Evolutionary conservation across 1,140 invertebrate species (phyloP).

Genomic region (Trypoxylus dichotomus): DNA sequence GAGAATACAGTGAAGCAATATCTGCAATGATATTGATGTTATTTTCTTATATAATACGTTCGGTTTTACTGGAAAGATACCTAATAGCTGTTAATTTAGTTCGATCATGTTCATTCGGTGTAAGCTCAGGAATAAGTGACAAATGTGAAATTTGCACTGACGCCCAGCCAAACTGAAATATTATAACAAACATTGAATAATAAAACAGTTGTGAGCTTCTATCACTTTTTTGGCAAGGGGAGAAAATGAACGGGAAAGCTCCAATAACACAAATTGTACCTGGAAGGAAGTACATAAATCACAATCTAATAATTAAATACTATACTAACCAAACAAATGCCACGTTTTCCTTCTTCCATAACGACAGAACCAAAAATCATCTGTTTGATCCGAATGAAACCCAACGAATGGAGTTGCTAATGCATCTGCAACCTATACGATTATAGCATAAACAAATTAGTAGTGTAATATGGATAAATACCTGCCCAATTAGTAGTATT

Average conservation of each 20-base stretch:
- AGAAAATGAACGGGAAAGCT: constrained; percentile 91
- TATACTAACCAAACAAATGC: constrained; percentile 81
- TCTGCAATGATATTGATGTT: constrained; percentile 46
- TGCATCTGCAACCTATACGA: constrained; percentile 73
- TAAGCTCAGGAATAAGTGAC: constrained; percentile 75
- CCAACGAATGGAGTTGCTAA: constrained; percentile 88
- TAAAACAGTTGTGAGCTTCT: constrained; percentile 80
- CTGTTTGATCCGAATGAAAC: constrained; percentile 77
- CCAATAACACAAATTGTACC: constrained; percentile 76
- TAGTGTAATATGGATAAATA: neutral
- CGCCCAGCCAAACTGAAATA: constrained; percentile 98
- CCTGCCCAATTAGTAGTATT: constrained; percentile 81
- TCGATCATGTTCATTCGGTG: constrained; percentile 73
- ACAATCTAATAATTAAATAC: neutral
- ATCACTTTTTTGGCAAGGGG: constrained; percentile 74
- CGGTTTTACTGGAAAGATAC: constrained; percentile 53
- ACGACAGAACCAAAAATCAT: constrained; percentile 64
- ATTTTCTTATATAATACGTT: constrained; percentile 30
- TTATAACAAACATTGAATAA: constrained; percentile 84
- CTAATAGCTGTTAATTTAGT: constrained; percentile 86
- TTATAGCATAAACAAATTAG: neutral
- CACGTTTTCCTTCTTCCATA: constrained; percentile 89
- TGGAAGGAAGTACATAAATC: constrained; percentile 47
- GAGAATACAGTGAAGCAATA: constrained; percentile 70
- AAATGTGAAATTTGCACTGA: constrained; percentile 93